Conservation (phyloP, 1,140 invertebrate species). For the Micrasema longulum region DNA sequence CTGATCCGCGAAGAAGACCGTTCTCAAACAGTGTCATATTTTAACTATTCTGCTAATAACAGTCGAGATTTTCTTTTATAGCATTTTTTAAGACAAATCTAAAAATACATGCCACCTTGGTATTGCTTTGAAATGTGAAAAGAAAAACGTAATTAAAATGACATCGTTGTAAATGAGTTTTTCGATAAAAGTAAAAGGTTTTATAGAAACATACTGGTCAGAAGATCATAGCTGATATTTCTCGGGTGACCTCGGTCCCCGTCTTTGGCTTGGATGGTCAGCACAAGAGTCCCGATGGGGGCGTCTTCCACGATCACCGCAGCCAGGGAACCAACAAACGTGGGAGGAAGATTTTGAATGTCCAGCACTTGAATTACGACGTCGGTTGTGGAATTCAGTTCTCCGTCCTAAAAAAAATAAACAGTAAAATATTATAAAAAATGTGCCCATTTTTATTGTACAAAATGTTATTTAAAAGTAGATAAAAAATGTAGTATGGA, state of each 20-base stretch:
- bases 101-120: neutral
- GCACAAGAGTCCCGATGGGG: conserved; percentile 84
- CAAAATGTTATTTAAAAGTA: no score
- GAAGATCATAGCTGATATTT: conserved; percentile 80
- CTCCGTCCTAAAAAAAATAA: conserved; percentile 83
- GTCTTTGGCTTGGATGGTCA: conserved; percentile 83
- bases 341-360: conserved; percentile 85
- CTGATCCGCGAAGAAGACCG: no score
- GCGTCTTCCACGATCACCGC: conserved; percentile 87
- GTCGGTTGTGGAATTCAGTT: conserved; percentile 76
- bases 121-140: no score
- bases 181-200: neutral
- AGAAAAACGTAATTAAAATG: neutral
- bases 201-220: conserved; percentile 80
- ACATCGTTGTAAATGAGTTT: neutral
- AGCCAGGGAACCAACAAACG: conserved; percentile 83
- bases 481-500: no score
- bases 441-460: no score
- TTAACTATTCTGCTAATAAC: no score
- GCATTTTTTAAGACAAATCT: no score
- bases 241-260: conserved; percentile 85
- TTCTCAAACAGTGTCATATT: no score
- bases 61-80: no score
- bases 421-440: no score
- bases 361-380: conserved; percentile 84